Base-by-base conservation (phyloP, 2,888 invertebrate species). In the Chesias legatella region DNA sequence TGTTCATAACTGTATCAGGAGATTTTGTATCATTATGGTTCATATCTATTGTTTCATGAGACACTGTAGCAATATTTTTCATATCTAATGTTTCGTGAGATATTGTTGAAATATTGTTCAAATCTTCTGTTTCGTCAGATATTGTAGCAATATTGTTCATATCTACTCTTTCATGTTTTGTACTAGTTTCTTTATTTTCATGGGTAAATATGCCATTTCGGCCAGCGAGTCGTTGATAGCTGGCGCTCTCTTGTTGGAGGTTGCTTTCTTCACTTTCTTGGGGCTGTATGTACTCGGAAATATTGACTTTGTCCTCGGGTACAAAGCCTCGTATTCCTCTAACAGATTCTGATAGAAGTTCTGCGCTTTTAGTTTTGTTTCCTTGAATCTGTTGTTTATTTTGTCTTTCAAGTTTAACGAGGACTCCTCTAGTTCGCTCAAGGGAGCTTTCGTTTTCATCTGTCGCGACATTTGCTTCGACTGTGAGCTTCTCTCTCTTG, bases 211-310 rank as follows among this genome's bases (percentile, higher is more conserved):
- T 4, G 82, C 82, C 60, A 88, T 69, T 53, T 78, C 79, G 35
- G 74, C 60, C 49, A 88, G 54, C 1, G 85, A 84, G 24, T 85
- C 69, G 77, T 68, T 82, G 69, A 88, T 73, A 21, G 76, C 62
- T 49, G 88, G 86, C 26, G 81, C 57, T 60, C 80, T 69, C 24
- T 69, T 64, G 27, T 78, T 73, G 10, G 83, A 70, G 7, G 74
- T 59, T 9, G 76, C 66, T 64, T 82, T 83, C 55, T 75, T 79
- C 62, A 65, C 59, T 38, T 70, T 80, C 60, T 63, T 75, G 21
- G 76, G 72, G 49, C 54, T 73, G 70, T 69, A 60, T 39, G 13
- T 17, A 5, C 55, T 74, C 51, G 77, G 67, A 31, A 63, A 45
- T 56, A 70, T 67, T 23, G 57, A 58, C 42, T 65, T 70, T 44